A percentile compares a stretch with the other conserved stretches of the same genome.
These are phyloP conservation scores for Propithecus perrieri DNA, from an alignment of 2,797 vertebrate genomes.

Conservation along the genomic window DNA sequence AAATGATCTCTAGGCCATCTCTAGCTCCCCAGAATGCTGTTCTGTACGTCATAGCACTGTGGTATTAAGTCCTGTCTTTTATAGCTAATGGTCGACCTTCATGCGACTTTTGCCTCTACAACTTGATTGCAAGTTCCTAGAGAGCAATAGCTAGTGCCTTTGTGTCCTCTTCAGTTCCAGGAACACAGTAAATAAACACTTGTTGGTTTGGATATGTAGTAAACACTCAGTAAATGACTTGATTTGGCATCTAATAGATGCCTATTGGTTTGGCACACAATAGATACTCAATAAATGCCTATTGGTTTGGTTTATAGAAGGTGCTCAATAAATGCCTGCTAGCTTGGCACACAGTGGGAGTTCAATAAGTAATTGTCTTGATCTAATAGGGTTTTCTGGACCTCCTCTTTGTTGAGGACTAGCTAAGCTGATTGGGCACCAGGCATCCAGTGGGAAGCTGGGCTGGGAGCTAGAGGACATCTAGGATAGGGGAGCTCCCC, in stretches of 20 bases:
- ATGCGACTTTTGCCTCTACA: not conserved
- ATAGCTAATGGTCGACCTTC: not conserved
- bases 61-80: not conserved
- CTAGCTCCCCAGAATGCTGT: not conserved
- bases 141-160: not conserved
- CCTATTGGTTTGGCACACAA: not conserved
- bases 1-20: not conserved
- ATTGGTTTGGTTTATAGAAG: constrained; percentile 6
- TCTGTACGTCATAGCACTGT: not conserved
- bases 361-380: not conserved
- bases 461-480: not conserved
- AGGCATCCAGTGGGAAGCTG: not conserved
- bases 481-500: not conserved
- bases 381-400: not conserved
- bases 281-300: not conserved
- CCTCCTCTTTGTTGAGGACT: not conserved
- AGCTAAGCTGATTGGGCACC: not conserved
- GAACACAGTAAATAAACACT: not conserved
- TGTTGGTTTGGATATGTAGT: not conserved
- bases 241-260: not conserved
- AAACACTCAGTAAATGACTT: not conserved
- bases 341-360: not conserved
- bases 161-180: not conserved
- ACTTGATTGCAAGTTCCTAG: not conserved
- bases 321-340: not conserved